A percentile compares a stretch with the other conserved stretches of the same genome.
Evolutionary conservation across 2,113 vertebrate genomes (phyloP).

Genomic region (Elephantulus edwardii): DNA sequence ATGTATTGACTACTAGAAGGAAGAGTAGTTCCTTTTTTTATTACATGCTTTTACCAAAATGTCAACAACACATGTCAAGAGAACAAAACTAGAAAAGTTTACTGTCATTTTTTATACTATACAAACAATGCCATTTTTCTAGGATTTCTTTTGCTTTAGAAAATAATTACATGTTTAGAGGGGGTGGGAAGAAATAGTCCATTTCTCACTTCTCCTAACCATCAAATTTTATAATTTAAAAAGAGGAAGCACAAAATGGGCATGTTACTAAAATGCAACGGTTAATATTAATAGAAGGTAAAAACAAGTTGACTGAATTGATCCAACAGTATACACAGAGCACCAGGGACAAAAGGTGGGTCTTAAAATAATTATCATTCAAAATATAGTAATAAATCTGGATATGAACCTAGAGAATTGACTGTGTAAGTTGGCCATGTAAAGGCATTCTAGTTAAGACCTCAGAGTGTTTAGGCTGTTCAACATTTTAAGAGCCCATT

Average conservation of each 20-base stretch:
- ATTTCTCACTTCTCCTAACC: neutral
- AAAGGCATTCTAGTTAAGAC: neutral
- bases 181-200: neutral
- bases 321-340: neutral
- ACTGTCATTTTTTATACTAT: no score
- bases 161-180: neutral
- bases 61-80: neutral
- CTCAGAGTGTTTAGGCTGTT: neutral
- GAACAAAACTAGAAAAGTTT: neutral
- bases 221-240: neutral
- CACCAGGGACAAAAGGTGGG: neutral
- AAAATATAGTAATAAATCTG: neutral
- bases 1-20: neutral
- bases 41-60: neutral
- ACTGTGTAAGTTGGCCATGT: neutral
- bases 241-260: neutral
- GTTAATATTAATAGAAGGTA: neutral
- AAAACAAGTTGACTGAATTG: neutral
- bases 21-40: neutral
- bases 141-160: neutral
- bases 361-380: neutral
- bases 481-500: no score
- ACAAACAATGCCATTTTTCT: neutral
- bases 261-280: neutral
- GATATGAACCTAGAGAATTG: neutral